Evolutionary conservation across 37 sponge, comb jelly and placozoan genomes (phyloP).

Genomic region (Oopsacas minuta): DNA sequence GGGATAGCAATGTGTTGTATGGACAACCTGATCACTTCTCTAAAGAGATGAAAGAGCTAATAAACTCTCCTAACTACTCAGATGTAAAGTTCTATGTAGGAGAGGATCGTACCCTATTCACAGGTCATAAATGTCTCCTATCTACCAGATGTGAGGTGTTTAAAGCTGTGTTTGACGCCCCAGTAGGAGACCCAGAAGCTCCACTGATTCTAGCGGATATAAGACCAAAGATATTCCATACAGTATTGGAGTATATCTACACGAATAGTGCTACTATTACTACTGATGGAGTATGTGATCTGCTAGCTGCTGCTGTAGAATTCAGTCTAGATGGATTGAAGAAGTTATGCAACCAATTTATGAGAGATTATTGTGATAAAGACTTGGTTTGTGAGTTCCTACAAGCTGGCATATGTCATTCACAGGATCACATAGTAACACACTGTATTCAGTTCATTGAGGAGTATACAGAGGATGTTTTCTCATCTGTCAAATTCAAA

Average conservation of each 20-base stretch:
- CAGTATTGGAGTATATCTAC: slow-evolving; percentile 88
- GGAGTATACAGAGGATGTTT: slow-evolving; percentile 69
- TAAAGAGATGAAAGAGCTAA: background rate
- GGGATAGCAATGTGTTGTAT: background rate
- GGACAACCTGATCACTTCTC: background rate
- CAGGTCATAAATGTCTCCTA: slow-evolving; percentile 70
- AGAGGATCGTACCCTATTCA: slow-evolving; percentile 68
- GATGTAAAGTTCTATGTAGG: slow-evolving; percentile 88
- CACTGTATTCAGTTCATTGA: slow-evolving; percentile 80
- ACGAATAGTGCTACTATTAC: slow-evolving; percentile 78
- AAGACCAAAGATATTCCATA: slow-evolving; percentile 69
- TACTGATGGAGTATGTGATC: slow-evolving; percentile 48
- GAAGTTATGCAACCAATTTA: slow-evolving; percentile 73
- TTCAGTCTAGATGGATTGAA: slow-evolving; percentile 82
- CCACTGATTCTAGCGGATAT: slow-evolving; percentile 82
- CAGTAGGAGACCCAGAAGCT: slow-evolving; percentile 26
- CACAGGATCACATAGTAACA: slow-evolving; percentile 61
- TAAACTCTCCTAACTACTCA: background rate
- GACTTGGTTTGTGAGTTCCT: slow-evolving; percentile 79
- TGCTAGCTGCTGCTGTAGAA: slow-evolving; percentile 77
- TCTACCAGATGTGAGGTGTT: slow-evolving; percentile 92
- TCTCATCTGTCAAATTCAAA: slow-evolving; percentile 69
- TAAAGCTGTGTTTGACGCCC: slow-evolving; percentile 77
- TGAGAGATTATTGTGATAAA: slow-evolving; percentile 55
- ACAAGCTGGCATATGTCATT: background rate